Evolutionary conservation across 92 coral and sea anemone genomes (phyloP).

Genomic region (Zoanthus gigantus): DNA sequence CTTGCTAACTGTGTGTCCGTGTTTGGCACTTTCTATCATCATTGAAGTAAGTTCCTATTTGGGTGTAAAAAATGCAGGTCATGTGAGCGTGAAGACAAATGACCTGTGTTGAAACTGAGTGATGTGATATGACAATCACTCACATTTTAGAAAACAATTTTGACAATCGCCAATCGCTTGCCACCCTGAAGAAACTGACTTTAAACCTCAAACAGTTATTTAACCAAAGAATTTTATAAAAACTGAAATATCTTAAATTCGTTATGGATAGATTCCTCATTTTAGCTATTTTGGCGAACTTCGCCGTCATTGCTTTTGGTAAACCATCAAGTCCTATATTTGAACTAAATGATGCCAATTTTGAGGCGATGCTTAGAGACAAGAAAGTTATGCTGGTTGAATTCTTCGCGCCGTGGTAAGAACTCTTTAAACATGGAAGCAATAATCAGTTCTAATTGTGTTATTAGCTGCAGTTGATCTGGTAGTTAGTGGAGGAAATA

Average conservation of each 20-base stretch:
- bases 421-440: too few species aligned
- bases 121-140: slow-evolving; percentile 35
- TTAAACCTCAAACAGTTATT: not conserved
- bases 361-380: slow-evolving; percentile 28
- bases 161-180: not conserved
- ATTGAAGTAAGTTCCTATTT: not conserved
- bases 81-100: slow-evolving; percentile 18
- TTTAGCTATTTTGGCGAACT: slow-evolving; percentile 31
- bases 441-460: not conserved
- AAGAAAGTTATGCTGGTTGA: slow-evolving; percentile 37
- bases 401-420: slow-evolving; percentile 40
- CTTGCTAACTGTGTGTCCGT: not conserved
- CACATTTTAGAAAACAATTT: slow-evolving; percentile 21
- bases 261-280: slow-evolving; percentile 18
- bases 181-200: not conserved
- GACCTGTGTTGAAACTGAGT: slow-evolving; percentile 20
- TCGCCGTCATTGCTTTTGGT: slow-evolving; percentile 59
- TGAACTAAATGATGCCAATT: slow-evolving; percentile 31
- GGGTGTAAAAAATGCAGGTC: slow-evolving; percentile 2
- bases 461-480: not conserved
- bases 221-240: not conserved
- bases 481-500: not conserved
- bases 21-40: not conserved
- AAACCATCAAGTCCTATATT: slow-evolving; percentile 64
- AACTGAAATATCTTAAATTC: not conserved